Evolutionary conservation across 1,140 invertebrate species (phyloP).

Genomic region (Andricus grossulariae): DNA sequence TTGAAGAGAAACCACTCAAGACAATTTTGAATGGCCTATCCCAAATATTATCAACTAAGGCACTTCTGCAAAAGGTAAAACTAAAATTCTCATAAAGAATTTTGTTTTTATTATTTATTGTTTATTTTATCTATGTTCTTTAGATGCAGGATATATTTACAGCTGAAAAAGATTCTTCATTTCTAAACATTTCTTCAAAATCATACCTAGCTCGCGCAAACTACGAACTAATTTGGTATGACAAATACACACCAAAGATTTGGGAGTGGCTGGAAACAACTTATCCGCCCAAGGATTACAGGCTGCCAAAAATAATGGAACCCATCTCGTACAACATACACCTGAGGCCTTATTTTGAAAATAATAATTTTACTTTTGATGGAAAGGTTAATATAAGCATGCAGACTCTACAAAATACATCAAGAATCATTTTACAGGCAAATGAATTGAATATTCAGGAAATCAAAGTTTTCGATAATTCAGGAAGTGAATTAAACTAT

Average conservation of each 20-base stretch:
- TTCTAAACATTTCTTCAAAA: conserved; percentile 78
- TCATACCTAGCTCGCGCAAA: conserved; percentile 65
- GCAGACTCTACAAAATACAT: conserved; percentile 75
- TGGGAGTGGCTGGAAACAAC: conserved; percentile 4
- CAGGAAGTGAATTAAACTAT: conserved; percentile 47
- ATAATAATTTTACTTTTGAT: conserved; percentile 78
- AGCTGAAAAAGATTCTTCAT: conserved; percentile 75
- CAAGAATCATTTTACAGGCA: conserved; percentile 83
- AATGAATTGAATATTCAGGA: conserved; percentile 78
- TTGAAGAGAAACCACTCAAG: not conserved
- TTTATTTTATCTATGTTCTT: conserved; percentile 53
- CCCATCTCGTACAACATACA: conserved; percentile 55
- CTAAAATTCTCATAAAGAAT: not conserved
- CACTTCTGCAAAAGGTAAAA: not conserved
- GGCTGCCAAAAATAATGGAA: conserved; percentile 53
- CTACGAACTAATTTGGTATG: not conserved
- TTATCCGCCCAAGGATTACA: conserved; percentile 44
- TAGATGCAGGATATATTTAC: conserved; percentile 77
- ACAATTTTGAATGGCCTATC: not conserved
- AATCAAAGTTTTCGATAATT: conserved; percentile 64
- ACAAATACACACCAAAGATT: not conserved
- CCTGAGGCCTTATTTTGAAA: not conserved
- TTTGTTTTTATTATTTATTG: not conserved
- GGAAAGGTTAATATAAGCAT: conserved; percentile 79
- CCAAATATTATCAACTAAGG: not conserved